phyloP scores from a whole-genome alignment of 2,113 vertebrate genomes.

The Oryzias curvinotus region DNA sequence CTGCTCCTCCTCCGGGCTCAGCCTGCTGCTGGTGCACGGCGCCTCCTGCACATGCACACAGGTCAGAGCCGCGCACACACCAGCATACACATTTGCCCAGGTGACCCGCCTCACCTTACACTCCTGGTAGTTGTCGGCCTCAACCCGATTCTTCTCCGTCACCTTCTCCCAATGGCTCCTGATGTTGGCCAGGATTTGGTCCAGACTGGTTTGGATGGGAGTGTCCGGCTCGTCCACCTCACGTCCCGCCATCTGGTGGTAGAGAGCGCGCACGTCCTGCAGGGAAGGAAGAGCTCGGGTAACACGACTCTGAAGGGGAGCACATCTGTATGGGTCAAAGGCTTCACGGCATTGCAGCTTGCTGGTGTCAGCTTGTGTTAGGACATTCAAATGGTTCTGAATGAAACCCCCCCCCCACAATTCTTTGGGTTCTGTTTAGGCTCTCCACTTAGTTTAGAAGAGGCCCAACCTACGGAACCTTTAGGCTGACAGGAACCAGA shows the following conservation, averaged over 20 bases:
- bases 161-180: constrained; percentile 90
- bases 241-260: constrained; percentile 86
- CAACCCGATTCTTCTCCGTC: constrained; percentile 83
- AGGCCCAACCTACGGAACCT: too few species aligned
- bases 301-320: not conserved
- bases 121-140: constrained; percentile 83
- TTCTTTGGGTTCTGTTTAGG: too few species aligned
- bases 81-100: not conserved
- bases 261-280: constrained; percentile 89
- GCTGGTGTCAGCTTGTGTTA: too few species aligned
- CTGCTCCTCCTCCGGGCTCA: constrained; percentile 84
- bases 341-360: not conserved
- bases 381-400: too few species aligned
- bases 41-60: constrained; percentile 60
- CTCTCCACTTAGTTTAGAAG: too few species aligned
- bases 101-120: constrained; percentile 76
- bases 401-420: too few species aligned
- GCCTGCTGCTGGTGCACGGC: constrained; percentile 61
- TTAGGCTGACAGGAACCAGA: too few species aligned
- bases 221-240: constrained; percentile 84
- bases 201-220: constrained; percentile 84
- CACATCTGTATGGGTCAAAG: not conserved
- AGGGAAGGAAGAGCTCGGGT: not conserved
- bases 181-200: constrained; percentile 88
- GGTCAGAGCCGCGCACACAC: constrained; percentile 1